Evolutionary conservation across 2,888 invertebrate species (phyloP).

Genomic region (Ichneumoninae sp.): DNA sequence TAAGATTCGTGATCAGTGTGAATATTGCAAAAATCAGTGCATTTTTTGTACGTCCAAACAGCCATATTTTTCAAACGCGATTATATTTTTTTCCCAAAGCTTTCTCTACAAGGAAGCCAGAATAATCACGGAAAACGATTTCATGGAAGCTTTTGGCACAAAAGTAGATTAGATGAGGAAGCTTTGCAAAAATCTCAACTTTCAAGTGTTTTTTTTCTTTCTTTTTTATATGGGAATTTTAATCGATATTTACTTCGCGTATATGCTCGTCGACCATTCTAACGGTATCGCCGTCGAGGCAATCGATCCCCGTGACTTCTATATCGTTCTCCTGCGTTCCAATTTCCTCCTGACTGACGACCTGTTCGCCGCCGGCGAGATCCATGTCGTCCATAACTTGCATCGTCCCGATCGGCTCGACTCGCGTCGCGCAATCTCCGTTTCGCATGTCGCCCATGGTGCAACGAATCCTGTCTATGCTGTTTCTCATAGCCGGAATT

Average conservation of each 20-base stretch:
- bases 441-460: slow-evolving; percentile 49
- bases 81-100: too few species aligned
- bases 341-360: slow-evolving; percentile 79
- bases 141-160: too few species aligned
- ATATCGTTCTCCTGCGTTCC: slow-evolving; percentile 77
- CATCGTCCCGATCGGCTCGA: slow-evolving; percentile 75
- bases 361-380: slow-evolving; percentile 79
- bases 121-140: too few species aligned
- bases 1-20: neutral
- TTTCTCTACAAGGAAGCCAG: too few species aligned
- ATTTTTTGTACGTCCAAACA: too few species aligned
- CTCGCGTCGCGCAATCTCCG: slow-evolving; percentile 52
- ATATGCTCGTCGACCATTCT: slow-evolving; percentile 81
- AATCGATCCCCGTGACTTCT: slow-evolving; percentile 79
- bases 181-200: too few species aligned
- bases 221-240: neutral
- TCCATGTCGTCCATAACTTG: slow-evolving; percentile 81
- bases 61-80: too few species aligned
- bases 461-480: slow-evolving; percentile 61
- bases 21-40: neutral
- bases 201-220: neutral
- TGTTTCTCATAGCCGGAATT: slow-evolving; percentile 75
- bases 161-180: too few species aligned
- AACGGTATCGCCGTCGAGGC: slow-evolving; percentile 80
- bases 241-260: slow-evolving; percentile 71